Evolutionary conservation across 2,113 vertebrate species (phyloP).

Genomic region (Mus musculus): GRCm39 chr1:120979501-120980000

Average conservation of each 20-base stretch:
- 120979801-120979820: constrained; percentile 61
- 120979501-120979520: constrained; percentile 27
- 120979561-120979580: neutral
- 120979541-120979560: neutral
- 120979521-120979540: neutral
- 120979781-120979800: constrained; percentile 55
- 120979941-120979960: constrained; percentile 40
- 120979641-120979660: neutral
- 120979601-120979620: neutral
- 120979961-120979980: neutral
- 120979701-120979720: neutral
- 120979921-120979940: neutral
- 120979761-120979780: constrained; percentile 75
- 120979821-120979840: constrained; percentile 80
- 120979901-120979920: neutral
- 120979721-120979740: constrained; percentile 74
- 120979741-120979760: constrained; percentile 76
- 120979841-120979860: constrained; percentile 55
- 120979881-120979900: constrained; percentile 35
- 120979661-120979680: constrained; percentile 58
- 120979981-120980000: neutral
- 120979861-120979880: constrained; percentile 54
- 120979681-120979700: constrained; percentile 77
- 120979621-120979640: neutral
- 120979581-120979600: neutral